Evolutionary conservation across 2,113 vertebrate species (phyloP).

Genomic region (Daphoenositta chrysoptera): DNA sequence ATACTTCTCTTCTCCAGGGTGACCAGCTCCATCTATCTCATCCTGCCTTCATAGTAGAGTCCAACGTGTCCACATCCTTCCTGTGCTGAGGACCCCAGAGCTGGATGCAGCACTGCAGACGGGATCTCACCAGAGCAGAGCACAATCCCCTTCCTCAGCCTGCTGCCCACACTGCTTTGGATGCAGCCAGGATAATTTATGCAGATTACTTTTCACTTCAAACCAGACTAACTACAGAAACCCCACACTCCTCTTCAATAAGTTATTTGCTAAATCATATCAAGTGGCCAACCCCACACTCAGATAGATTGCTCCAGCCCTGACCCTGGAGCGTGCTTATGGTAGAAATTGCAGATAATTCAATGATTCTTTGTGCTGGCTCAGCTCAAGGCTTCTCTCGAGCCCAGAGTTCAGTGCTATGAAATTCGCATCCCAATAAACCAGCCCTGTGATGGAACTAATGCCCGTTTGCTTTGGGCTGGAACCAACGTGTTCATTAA

Average conservation of each 20-base stretch:
- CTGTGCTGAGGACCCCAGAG: neutral
- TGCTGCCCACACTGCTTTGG: neutral
- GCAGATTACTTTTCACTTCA: neutral
- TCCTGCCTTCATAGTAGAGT: neutral
- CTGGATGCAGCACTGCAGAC: neutral
- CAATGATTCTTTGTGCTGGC: conserved; percentile 16
- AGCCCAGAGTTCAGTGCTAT: neutral
- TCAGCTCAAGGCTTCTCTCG: conserved; percentile 13
- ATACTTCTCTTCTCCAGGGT: neutral
- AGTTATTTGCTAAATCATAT: neutral
- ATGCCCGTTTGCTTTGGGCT: conserved; percentile 8
- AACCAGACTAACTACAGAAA: neutral
- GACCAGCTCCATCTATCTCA: neutral
- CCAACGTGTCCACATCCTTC: neutral
- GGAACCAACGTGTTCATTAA: neutral
- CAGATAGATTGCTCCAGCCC: neutral
- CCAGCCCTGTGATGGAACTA: neutral
- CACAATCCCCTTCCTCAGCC: neutral
- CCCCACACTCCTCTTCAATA: neutral
- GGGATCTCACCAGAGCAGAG: neutral
- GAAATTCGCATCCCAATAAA: conserved; percentile 3
- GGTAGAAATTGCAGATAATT: neutral
- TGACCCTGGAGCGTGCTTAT: neutral
- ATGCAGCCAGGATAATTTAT: neutral
- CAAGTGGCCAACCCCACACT: neutral